A percentile compares a stretch with the other conserved stretches of the same genome.
phyloP scores from a whole-genome alignment of 2,888 invertebrate genomes.

The Alentia gelatinosa region DNA sequence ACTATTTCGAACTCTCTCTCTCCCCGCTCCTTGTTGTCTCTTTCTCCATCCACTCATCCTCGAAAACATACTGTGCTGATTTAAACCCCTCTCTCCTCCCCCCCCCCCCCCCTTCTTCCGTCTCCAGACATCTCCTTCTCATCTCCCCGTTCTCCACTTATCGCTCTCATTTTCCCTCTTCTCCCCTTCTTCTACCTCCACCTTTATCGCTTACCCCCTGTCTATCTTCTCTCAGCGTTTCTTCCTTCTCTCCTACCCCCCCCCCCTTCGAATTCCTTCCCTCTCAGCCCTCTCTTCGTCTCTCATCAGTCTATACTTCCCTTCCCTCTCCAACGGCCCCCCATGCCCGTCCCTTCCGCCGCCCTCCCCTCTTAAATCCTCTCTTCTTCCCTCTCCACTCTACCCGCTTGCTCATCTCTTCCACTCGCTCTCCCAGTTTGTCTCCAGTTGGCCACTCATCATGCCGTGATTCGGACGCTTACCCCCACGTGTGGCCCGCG shows the following conservation, averaged over 20 bases:
- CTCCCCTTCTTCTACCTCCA: no score
- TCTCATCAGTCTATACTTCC: neutral
- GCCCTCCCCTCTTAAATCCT: neutral
- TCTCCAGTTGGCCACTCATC: neutral
- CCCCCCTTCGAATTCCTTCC: neutral
- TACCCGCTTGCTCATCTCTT: neutral
- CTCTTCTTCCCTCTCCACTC: neutral
- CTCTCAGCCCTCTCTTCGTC: neutral
- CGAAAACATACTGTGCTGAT: no score
- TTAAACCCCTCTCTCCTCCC: neutral
- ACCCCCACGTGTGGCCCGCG: no score
- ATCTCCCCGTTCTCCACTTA: neutral
- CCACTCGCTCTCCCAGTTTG: neutral
- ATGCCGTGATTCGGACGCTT: no score
- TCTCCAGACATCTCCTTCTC: neutral
- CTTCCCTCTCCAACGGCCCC: neutral
- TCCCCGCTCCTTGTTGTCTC: no score
- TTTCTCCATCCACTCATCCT: no score
- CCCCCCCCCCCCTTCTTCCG: neutral
- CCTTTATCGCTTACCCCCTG: no score
- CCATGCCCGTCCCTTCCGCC: neutral
- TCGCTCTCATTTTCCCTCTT: neutral
- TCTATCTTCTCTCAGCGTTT: no score
- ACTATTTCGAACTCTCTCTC: no score
- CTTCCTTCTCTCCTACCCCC: neutral